phyloP scores from a whole-genome alignment of 2,888 invertebrate species.

The Itoplectis maculator region DNA sequence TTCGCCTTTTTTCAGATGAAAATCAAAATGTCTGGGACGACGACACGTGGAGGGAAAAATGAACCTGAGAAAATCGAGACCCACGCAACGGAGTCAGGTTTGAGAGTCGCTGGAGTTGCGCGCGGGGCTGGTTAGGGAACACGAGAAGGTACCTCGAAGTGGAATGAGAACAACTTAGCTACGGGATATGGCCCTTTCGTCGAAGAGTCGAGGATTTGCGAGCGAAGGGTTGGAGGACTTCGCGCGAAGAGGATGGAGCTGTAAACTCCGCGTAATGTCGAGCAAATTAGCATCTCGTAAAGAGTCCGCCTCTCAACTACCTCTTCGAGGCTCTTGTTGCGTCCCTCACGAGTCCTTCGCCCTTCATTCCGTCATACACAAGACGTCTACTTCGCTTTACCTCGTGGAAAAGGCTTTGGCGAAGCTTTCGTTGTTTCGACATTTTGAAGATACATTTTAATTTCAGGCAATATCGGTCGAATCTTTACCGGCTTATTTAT shows the following conservation, averaged over 20 bases:
- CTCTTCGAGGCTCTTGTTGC: background rate
- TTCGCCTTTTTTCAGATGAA: conserved; percentile 9
- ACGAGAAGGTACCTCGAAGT: conserved; percentile 45
- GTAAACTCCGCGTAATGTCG: conserved; percentile 71
- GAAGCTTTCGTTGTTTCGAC: no score
- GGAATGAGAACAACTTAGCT: conserved; percentile 50
- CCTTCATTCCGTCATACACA: no score
- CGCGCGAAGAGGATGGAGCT: conserved; percentile 46
- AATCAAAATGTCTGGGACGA: background rate
- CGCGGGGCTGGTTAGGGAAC: conserved; percentile 23
- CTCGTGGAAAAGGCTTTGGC: no score
- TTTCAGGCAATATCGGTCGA: no score
- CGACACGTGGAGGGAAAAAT: background rate
- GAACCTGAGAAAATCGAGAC: background rate
- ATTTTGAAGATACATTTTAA: no score
- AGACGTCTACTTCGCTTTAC: no score
- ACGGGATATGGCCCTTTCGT: conserved; percentile 23
- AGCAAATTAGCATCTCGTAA: conserved; percentile 73
- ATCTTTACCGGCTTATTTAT: no score
- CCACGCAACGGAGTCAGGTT: background rate
- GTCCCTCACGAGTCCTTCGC: no score
- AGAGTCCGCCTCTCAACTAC: conserved; percentile 34
- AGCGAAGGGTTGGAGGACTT: conserved; percentile 45
- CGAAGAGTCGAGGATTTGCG: conserved; percentile 27
- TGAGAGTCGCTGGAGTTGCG: conserved; percentile 56